Evolutionary conservation across 2,888 invertebrate genomes (phyloP).

Genomic region (Nomada fucata): DNA sequence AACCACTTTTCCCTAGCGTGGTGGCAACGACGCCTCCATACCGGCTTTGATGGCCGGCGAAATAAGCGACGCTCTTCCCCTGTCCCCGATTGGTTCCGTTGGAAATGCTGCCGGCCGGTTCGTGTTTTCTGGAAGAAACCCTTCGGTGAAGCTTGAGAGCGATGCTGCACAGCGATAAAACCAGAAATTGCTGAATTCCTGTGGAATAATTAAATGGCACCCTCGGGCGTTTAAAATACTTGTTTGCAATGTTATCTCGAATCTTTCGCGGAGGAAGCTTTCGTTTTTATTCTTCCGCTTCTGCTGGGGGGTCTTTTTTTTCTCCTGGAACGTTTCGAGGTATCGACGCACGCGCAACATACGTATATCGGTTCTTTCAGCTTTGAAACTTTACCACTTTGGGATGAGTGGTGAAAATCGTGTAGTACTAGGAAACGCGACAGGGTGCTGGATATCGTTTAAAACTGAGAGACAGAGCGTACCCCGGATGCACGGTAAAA

Average conservation of each 20-base stretch:
- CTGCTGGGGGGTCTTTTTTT: too few relatives aligned
- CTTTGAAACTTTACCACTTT: too few relatives aligned
- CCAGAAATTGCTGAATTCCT: conserved; percentile 60
- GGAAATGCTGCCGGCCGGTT: conserved; percentile 40
- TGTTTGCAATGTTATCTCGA: conserved; percentile 6
- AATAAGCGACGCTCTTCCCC: conserved; percentile 28
- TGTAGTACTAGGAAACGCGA: not conserved
- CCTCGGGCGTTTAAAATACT: conserved; percentile 15
- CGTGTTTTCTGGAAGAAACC: conserved; percentile 42
- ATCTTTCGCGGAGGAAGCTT: conserved; percentile 2
- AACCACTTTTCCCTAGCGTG: conserved; percentile 50
- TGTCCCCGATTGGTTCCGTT: conserved; percentile 41
- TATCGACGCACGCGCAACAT: not conserved
- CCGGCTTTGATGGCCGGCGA: conserved; percentile 26
- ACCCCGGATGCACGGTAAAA: conserved; percentile 26
- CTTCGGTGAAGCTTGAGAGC: conserved; percentile 23
- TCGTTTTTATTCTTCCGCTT: not conserved
- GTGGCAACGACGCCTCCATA: conserved; percentile 24
- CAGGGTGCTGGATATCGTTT: conserved; percentile 11
- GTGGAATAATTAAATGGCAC: conserved; percentile 52
- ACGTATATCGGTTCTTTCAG: too few relatives aligned
- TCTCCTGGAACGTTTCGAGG: not conserved
- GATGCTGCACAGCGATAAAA: conserved; percentile 52
- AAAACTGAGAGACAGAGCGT: conserved; percentile 29
- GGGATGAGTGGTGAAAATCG: not conserved